These are phyloP conservation scores for Petaurus breviceps DNA, from an alignment of 2,113 vertebrate genomes.

Conservation along the genomic window DNA sequence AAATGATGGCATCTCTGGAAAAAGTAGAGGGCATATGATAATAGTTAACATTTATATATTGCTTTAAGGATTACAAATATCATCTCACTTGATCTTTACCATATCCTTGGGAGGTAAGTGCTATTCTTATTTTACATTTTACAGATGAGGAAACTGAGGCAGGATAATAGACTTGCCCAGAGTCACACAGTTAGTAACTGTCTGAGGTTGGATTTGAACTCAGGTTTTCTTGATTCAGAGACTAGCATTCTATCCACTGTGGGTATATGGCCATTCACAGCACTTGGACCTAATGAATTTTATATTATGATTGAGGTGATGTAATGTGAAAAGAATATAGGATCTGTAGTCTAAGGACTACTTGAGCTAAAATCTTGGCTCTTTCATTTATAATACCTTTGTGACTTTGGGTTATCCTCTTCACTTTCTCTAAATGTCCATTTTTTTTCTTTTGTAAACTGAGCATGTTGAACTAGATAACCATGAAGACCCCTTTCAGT, in stretches of 20 bases:
- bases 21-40: not conserved
- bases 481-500: not conserved
- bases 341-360: no score
- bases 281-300: not conserved
- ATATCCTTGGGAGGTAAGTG: not conserved
- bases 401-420: not conserved
- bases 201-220: not conserved
- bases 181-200: not conserved
- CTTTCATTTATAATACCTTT: not conserved
- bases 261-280: not conserved
- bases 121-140: not conserved
- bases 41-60: not conserved
- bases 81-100: not conserved
- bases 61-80: not conserved
- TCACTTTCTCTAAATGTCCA: not conserved
- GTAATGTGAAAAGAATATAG: not conserved
- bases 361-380: not conserved
- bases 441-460: not conserved
- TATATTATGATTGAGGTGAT: not conserved
- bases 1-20: not conserved
- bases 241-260: not conserved
- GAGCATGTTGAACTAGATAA: not conserved
- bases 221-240: not conserved
- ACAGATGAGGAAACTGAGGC: not conserved
- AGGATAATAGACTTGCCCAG: not conserved